These are phyloP conservation scores for Montipora sp. DNA, from an alignment of 64 coral and sea anemone species.

Conservation along the genomic window DNA sequence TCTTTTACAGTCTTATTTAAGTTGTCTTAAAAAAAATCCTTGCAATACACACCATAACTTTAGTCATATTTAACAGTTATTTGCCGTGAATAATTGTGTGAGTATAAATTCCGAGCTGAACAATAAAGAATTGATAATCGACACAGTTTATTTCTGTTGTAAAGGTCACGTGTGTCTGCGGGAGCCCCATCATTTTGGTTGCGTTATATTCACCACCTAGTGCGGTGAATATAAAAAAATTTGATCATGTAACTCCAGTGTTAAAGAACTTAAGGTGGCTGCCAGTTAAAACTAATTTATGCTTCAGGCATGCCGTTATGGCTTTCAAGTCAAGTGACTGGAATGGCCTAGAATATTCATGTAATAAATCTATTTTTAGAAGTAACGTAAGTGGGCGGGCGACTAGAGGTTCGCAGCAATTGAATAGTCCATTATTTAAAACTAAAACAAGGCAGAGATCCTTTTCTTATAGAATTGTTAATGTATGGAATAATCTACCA, in stretches of 20 bases:
- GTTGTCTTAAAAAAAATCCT: too few relatives aligned
- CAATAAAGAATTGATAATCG: too few relatives aligned
- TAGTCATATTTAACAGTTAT: neutral
- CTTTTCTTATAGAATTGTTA: slow-evolving; percentile 1
- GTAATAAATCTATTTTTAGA: slow-evolving; percentile 8
- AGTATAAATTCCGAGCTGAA: too few relatives aligned
- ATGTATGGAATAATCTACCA: slow-evolving; percentile 17
- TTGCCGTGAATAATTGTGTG: too few relatives aligned
- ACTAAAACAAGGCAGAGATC: neutral
- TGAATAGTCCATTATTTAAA: slow-evolving; percentile 26
- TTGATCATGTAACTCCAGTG: neutral
- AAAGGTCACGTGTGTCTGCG: too few relatives aligned
- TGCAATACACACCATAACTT: neutral
- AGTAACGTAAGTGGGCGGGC: slow-evolving; percentile 12
- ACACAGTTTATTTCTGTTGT: too few relatives aligned
- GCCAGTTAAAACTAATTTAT: slow-evolving; percentile 21
- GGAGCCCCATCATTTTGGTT: too few relatives aligned
- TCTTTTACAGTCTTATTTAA: too few relatives aligned
- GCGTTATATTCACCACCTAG: too few relatives aligned
- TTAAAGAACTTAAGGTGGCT: slow-evolving; percentile 1
- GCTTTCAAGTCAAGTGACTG: neutral
- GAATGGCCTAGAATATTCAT: neutral
- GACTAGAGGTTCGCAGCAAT: slow-evolving; percentile 2
- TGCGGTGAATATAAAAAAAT: neutral
- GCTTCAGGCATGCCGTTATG: neutral